Evolutionary conservation across 2,113 vertebrate species (phyloP).

Genomic region (Gallinago media): DNA sequence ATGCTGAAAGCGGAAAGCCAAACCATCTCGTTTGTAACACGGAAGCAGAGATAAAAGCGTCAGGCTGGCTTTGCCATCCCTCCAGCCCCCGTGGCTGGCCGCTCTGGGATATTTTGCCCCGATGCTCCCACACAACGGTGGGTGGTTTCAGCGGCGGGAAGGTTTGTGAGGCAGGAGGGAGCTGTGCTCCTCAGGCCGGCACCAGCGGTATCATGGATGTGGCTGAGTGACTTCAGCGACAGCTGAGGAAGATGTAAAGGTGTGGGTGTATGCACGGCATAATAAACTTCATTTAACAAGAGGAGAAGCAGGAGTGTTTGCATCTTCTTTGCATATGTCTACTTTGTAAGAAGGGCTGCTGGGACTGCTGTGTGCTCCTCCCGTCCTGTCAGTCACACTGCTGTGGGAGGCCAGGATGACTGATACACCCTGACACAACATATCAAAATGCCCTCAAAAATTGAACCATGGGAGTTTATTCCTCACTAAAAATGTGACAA

Average conservation of each 20-base stretch:
- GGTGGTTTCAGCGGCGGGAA: neutral
- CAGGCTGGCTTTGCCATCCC: neutral
- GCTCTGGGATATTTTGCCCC: neutral
- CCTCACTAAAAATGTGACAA: neutral
- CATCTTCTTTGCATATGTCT: neutral
- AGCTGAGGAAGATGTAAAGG: neutral
- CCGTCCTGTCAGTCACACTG: neutral
- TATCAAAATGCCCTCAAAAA: neutral
- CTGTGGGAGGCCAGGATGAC: neutral
- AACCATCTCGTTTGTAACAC: neutral
- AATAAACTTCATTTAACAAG: conserved; percentile 12
- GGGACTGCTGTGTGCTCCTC: neutral
- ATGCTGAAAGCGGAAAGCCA: neutral
- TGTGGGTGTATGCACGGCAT: neutral
- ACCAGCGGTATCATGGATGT: too few relatives aligned
- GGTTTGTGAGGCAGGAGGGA: neutral
- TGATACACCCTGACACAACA: conserved; percentile 6
- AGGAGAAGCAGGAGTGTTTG: neutral
- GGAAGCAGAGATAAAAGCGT: neutral
- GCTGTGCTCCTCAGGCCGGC: neutral
- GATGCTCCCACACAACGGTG: rapidly evolving
- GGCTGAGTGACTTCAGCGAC: neutral
- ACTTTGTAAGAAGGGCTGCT: neutral
- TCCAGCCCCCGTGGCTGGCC: neutral
- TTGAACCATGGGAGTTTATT: neutral